phyloP scores from a whole-genome alignment of 2,888 invertebrate species.

The Lissocephala sabroskyi region DNA sequence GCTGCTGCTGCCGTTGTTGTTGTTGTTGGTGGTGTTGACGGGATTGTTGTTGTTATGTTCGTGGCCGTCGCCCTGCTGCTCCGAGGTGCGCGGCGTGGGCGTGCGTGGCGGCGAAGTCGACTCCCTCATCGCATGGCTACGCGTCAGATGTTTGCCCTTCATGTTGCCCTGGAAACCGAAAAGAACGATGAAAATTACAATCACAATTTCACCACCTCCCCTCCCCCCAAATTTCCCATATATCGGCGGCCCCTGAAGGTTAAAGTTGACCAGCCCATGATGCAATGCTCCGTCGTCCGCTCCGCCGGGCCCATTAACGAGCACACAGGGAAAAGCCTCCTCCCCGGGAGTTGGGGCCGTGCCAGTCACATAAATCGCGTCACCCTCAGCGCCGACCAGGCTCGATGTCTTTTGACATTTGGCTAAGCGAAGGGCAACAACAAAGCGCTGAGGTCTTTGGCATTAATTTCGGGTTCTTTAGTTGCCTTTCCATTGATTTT shows the following conservation, averaged over 20 bases:
- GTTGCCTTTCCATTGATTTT: background rate
- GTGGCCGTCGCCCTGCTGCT: conserved; percentile 40
- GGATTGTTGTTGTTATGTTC: conserved; percentile 56
- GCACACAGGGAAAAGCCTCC: conserved; percentile 8
- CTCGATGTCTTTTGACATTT: conserved; percentile 49
- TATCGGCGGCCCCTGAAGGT: conserved; percentile 38
- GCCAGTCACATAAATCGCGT: conserved; percentile 33
- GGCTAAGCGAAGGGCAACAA: conserved; percentile 36
- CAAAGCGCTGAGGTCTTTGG: background rate
- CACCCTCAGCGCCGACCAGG: conserved; percentile 7
- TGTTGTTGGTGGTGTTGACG: conserved; percentile 34
- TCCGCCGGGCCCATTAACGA: conserved; percentile 45
- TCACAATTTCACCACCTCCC: too few species aligned
- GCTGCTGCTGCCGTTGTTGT: conserved; percentile 35
- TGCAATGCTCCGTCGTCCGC: conserved; percentile 41
- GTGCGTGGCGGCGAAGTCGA: conserved; percentile 80
- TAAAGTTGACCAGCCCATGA: conserved; percentile 51
- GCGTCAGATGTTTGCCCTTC: conserved; percentile 87
- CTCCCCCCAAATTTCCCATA: too few species aligned
- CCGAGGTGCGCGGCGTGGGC: conserved; percentile 73
- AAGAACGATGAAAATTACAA: conserved; percentile 17
- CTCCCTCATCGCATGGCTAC: conserved; percentile 93
- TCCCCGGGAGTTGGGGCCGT: conserved; percentile 24
- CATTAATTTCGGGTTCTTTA: background rate
- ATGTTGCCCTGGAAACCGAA: conserved; percentile 75